Conservation (phyloP, 2,113 vertebrate species). For the Hymenochirus boettgeri region DNA sequence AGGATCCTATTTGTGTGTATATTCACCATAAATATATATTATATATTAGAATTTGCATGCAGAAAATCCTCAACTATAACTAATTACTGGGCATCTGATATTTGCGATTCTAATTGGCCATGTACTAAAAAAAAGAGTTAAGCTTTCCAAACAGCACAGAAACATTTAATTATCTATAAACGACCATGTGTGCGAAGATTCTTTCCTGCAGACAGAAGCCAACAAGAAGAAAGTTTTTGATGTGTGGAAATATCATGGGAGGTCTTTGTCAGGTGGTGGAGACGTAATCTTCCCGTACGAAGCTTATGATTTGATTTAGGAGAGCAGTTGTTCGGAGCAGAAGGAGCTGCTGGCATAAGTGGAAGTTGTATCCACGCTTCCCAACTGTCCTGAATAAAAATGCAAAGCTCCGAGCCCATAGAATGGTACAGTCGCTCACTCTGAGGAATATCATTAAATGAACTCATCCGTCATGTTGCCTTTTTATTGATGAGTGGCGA, state of each 20-base stretch:
- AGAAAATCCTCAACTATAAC: not conserved
- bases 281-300: slow-evolving; percentile 46
- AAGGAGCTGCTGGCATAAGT: slow-evolving; percentile 59
- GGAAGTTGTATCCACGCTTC: slow-evolving; percentile 44
- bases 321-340: slow-evolving; percentile 67
- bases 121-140: not conserved
- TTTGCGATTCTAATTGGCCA: not conserved
- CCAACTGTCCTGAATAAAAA: slow-evolving; percentile 59
- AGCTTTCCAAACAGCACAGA: not conserved
- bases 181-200: not conserved
- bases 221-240: slow-evolving; percentile 4
- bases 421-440: slow-evolving; percentile 63
- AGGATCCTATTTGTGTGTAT: too few species aligned
- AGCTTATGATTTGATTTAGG: slow-evolving; percentile 61
- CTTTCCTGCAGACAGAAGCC: slow-evolving; percentile 5
- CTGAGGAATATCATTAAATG: slow-evolving; percentile 77
- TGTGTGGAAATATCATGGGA: not conserved
- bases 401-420: slow-evolving; percentile 47
- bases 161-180: slow-evolving; percentile 9
- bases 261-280: slow-evolving; percentile 39
- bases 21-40: too few species aligned
- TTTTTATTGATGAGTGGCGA: slow-evolving; percentile 80
- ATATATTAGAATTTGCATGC: not conserved
- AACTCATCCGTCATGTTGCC: slow-evolving; percentile 78
- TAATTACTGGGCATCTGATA: not conserved